Conservation (phyloP, 2,888 invertebrate species). For the Tipula confusa region DNA sequence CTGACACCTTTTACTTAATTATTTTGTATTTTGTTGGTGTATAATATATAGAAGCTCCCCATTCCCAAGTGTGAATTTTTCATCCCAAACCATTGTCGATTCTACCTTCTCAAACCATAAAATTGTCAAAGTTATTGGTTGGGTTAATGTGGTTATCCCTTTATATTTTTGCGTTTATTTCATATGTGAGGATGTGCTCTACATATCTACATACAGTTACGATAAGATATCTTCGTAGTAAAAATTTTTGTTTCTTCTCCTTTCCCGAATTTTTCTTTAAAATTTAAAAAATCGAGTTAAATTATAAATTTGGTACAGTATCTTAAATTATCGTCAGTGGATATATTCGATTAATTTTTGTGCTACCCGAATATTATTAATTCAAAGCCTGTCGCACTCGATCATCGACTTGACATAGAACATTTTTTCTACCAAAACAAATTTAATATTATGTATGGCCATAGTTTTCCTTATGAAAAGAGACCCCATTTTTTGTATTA, state of each 20-base stretch:
- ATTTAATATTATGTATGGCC: too few species aligned
- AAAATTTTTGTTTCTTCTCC: too few species aligned
- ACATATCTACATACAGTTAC: not conserved
- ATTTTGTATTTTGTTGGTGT: not conserved
- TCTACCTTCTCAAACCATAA: not conserved
- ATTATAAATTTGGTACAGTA: too few species aligned
- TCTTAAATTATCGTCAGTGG: too few species aligned
- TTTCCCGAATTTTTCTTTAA: too few species aligned
- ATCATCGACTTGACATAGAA: not conserved
- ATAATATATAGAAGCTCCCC: not conserved
- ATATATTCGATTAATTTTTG: too few species aligned
- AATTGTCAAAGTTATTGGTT: not conserved
- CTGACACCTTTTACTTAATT: conserved; percentile 17
- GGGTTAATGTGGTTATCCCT: conserved; percentile 6
- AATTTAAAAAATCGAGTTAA: too few species aligned
- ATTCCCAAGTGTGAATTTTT: not conserved
- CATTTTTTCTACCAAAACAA: not conserved
- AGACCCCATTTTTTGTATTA: not conserved
- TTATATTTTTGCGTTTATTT: not conserved
- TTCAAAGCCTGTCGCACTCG: not conserved
- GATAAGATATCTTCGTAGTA: too few species aligned
- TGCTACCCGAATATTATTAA: not conserved
- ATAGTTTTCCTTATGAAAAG: too few species aligned
- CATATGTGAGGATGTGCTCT: not conserved
- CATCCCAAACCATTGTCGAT: not conserved